phyloP scores from a whole-genome alignment of 1,140 invertebrate species.

The Cyphomyrmex costatus region DNA sequence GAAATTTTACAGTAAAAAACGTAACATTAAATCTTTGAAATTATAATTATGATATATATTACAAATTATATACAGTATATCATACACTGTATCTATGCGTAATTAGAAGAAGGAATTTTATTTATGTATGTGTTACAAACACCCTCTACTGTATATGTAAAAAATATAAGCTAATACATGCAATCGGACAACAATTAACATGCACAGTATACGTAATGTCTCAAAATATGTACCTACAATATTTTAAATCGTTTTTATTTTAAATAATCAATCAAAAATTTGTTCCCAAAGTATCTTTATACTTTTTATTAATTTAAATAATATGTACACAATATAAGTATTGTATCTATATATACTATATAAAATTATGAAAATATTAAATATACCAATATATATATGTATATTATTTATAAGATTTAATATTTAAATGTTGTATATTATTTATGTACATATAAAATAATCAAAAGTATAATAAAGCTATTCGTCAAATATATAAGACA shows the following conservation, averaged over 20 bases:
- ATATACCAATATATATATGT: background rate
- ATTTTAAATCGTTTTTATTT: slow-evolving; percentile 16
- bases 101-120: background rate
- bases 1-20: background rate
- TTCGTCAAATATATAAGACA: background rate
- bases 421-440: too few relatives aligned
- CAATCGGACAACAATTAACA: background rate
- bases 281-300: too few relatives aligned
- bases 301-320: background rate
- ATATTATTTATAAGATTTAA: background rate
- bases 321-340: background rate
- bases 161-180: background rate
- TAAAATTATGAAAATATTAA: background rate
- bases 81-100: background rate
- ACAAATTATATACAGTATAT: background rate
- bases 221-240: background rate
- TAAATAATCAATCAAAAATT: background rate
- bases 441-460: background rate
- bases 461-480: background rate
- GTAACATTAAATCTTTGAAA: background rate
- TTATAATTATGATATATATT: background rate
- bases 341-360: background rate
- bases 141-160: background rate
- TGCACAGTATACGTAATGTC: slow-evolving; percentile 15
- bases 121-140: background rate